A percentile compares a stretch with the other conserved stretches of the same genome.
These are phyloP conservation scores for Ephialtes manifestator DNA, from an alignment of 2,888 invertebrate genomes.

Conservation along the genomic window DNA sequence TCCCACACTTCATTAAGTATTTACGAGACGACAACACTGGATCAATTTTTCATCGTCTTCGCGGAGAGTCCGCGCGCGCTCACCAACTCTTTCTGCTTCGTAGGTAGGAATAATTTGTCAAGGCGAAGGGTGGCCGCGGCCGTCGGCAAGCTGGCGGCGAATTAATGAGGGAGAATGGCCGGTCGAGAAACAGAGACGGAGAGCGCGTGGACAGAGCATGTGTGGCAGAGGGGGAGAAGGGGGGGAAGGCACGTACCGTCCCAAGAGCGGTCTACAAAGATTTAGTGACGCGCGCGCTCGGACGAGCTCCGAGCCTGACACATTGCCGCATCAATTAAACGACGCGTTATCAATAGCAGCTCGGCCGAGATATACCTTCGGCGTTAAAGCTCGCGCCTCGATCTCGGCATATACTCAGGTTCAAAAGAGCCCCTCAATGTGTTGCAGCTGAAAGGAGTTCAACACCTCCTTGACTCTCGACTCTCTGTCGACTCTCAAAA, in stretches of 20 bases:
- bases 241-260: conserved; percentile 19
- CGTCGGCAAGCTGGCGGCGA: conserved; percentile 72
- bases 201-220: conserved; percentile 21
- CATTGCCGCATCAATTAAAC: conserved; percentile 69
- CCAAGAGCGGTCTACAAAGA: conserved; percentile 60
- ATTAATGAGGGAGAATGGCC: conserved; percentile 67
- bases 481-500: conserved; percentile 35
- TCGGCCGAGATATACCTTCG: conserved; percentile 40
- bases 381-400: conserved; percentile 42
- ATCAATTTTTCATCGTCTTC: conserved; percentile 77
- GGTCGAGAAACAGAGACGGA: conserved; percentile 41
- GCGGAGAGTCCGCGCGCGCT: conserved; percentile 49
- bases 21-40: conserved; percentile 79
- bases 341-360: conserved; percentile 68
- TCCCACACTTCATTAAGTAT: conserved; percentile 80
- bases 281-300: conserved; percentile 63
- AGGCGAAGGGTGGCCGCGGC: conserved; percentile 66
- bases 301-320: conserved; percentile 62
- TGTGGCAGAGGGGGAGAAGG: not conserved
- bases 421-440: conserved; percentile 7
- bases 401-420: conserved; percentile 21
- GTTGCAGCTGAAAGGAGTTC: conserved; percentile 30
- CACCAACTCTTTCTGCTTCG: conserved; percentile 71
- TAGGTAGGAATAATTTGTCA: conserved; percentile 75
- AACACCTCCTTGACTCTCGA: conserved; percentile 23